Evolutionary conservation across 1,140 invertebrate genomes (phyloP), one percentile per base, ranked within the genome.

Genomic region (Sycophaga agraensis): DNA sequence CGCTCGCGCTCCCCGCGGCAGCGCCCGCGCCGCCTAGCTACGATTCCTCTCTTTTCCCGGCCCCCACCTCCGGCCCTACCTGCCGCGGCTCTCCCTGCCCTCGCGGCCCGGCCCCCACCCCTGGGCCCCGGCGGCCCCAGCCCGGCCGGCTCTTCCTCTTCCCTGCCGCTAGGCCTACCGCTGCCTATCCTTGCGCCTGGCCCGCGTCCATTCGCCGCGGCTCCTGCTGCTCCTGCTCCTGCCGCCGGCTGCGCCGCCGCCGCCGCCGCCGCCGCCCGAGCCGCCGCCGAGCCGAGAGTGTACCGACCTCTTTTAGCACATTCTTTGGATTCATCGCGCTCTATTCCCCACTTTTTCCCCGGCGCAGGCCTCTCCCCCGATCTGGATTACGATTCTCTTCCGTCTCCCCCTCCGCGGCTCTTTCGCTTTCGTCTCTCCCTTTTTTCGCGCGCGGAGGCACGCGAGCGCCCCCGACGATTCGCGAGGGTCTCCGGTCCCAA

Each of bases 341-440:
- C 35, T 39, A 43, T 53, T 37, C 40, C 40, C 16, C 28, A n/a
- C 39, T 42, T 17, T 42, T 39, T 28, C 26, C 34, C 6, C 12
- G 17, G 14, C 35, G 19, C 4, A 34, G 14, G 7, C n/a, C 16
- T 19, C 46, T 49, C n/a, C 57, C 64, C 59, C 63, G 51, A 61
- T 63, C 53, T 55, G 31, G 48, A 61, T 40, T 14, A 16, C 49
- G 4, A 51, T 37, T 37, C 17, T 19, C 49, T 39, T 37, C 11
- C 49, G 31, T 49, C 59, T 56, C 37, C 42, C 26, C 58, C 49
- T 58, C 61, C 63, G 66, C 67, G 59, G 55, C 42, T 31, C 28
- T 64, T 65, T 65, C 67, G 45, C 45, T 66, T 65, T 66, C 65
- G 63, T 57, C 28, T 45, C 61, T 24, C 19, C 40, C 26, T 37